A percentile compares a stretch with the other conserved stretches of the same genome.
Evolutionary conservation across 1,140 invertebrate species (phyloP).

Genomic region (Drosophila tristis): DNA sequence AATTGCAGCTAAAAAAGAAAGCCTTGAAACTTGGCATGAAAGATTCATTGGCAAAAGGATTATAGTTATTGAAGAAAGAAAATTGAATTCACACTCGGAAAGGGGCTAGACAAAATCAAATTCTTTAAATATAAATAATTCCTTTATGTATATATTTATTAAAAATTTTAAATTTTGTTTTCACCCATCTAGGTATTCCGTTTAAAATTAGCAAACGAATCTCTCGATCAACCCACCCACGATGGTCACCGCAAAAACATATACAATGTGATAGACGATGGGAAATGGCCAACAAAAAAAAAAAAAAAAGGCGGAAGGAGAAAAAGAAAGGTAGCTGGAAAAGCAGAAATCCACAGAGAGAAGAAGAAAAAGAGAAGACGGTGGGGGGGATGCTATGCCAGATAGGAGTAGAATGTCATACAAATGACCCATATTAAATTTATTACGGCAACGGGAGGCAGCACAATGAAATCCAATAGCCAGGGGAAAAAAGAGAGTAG

Average conservation of each 20-base stretch:
- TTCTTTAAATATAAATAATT: no score
- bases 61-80: no score
- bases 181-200: no score
- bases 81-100: no score
- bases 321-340: slow-evolving; percentile 13
- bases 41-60: no score
- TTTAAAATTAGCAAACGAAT: slow-evolving; percentile 8
- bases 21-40: no score
- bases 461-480: slow-evolving; percentile 81
- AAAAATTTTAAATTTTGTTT: background rate
- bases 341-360: slow-evolving; percentile 4
- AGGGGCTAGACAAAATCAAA: no score
- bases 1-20: no score
- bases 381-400: slow-evolving; percentile 14
- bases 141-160: no score
- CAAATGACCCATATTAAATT: slow-evolving; percentile 83
- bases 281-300: slow-evolving; percentile 48
- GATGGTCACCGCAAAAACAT: slow-evolving; percentile 46
- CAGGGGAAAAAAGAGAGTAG: slow-evolving; percentile 15
- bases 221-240: slow-evolving; percentile 39
- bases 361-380: slow-evolving; percentile 11
- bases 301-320: slow-evolving; percentile 27
- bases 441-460: slow-evolving; percentile 71
- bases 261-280: slow-evolving; percentile 68
- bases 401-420: slow-evolving; percentile 66